Conservation (phyloP, 2,113 vertebrate species). For the Caloenas nicobarica region DNA sequence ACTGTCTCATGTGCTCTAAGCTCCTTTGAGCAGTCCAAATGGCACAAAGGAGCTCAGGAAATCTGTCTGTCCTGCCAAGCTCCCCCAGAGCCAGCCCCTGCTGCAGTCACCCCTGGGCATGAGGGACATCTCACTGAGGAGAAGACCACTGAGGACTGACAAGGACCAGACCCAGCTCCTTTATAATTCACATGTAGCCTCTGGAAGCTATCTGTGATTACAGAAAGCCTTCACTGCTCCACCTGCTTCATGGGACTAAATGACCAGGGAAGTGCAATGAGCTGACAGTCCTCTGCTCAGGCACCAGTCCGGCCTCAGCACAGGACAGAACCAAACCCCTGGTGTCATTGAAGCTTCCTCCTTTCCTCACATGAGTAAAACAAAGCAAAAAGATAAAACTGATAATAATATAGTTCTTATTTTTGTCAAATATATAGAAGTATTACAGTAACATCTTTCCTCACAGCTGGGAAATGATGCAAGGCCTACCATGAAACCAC, state of each 20-base stretch:
- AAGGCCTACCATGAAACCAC: conserved; percentile 15
- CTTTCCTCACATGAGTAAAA: neutral
- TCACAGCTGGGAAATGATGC: neutral
- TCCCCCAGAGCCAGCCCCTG: neutral
- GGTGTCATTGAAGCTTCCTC: neutral
- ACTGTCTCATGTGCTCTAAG: neutral
- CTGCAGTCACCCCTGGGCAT: neutral
- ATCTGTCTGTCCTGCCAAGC: neutral
- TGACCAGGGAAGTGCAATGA: neutral
- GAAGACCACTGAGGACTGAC: neutral
- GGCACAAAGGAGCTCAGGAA: neutral
- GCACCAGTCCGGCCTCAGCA: neutral
- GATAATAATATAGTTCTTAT: neutral
- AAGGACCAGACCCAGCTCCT: neutral
- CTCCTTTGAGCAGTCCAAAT: neutral
- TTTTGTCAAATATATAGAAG: conserved; percentile 14
- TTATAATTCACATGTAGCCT: neutral
- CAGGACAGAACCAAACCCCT: neutral
- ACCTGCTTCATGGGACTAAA: neutral
- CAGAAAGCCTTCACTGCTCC: neutral
- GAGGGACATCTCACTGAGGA: neutral
- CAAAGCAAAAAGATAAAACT: neutral
- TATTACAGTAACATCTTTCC: neutral
- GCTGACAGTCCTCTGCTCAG: neutral
- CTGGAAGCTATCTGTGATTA: neutral